Conservation (phyloP, 2,888 invertebrate species). For the Drosophila nigricruria region DNA sequence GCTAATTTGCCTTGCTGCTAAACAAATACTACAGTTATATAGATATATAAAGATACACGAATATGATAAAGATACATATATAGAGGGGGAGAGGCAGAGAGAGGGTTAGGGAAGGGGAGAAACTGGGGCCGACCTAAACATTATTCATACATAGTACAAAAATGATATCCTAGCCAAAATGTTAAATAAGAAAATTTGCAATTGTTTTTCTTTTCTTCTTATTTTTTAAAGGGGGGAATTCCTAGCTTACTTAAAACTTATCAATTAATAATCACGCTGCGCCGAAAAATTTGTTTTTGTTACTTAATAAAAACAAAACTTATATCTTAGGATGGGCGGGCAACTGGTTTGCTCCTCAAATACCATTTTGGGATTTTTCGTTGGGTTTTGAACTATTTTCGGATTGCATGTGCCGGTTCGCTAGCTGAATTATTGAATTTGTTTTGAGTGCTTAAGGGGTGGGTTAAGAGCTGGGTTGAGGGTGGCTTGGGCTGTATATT, state of each 20-base stretch:
- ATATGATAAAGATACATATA: conserved; percentile 1
- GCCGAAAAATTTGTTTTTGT: conserved; percentile 66
- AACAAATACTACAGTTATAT: conserved; percentile 54
- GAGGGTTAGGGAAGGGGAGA: background rate
- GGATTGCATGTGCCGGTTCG: conserved; percentile 49
- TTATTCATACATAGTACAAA: conserved; percentile 43
- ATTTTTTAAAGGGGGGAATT: conserved; percentile 1
- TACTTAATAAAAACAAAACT: conserved; percentile 32
- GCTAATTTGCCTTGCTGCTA: conserved; percentile 55
- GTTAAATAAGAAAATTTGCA: conserved; percentile 19
- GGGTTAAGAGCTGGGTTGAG: conserved; percentile 6
- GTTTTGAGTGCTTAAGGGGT: conserved; percentile 28
- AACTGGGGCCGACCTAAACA: conserved; percentile 12
- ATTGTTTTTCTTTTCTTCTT: conserved; percentile 10
- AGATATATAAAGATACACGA: conserved; percentile 27
- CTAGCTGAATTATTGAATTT: conserved; percentile 10
- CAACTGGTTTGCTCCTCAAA: conserved; percentile 29
- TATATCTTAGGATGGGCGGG: conserved; percentile 56
- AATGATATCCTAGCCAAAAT: conserved; percentile 36
- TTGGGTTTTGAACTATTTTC: conserved; percentile 14
- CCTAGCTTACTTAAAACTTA: conserved; percentile 61
- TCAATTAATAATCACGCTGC: conserved; percentile 79
- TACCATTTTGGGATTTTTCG: conserved; percentile 24
- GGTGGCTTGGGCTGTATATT: conserved; percentile 18
- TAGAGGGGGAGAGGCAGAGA: background rate